Percentiles rank a stretch among this genome's conserved stretches.
Evolutionary conservation across 1,140 invertebrate genomes (phyloP).

Genomic region (Drosophila quadrilineata): DNA sequence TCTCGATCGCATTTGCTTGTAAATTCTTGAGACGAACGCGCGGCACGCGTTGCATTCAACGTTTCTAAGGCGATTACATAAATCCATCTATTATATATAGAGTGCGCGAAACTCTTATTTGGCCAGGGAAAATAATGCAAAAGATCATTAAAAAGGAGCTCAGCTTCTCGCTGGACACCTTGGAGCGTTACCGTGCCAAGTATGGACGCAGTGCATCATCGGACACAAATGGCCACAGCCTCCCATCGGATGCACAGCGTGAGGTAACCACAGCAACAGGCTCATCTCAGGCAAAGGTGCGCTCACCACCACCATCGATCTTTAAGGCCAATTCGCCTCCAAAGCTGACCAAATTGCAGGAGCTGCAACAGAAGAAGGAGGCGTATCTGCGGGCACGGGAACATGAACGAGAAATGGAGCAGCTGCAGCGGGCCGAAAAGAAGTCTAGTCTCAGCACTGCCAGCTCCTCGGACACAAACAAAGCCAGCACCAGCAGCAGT

Average conservation of each 20-base stretch:
- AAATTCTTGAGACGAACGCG: conserved; percentile 65
- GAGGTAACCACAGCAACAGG: not conserved
- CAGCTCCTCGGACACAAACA: conserved; percentile 12
- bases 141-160: conserved; percentile 67
- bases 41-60: conserved; percentile 49
- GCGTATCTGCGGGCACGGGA: conserved; percentile 55
- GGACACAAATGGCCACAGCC: conserved; percentile 49
- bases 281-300: not conserved
- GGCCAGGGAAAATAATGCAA: conserved; percentile 54
- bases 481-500: conserved; percentile 1
- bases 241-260: conserved; percentile 7
- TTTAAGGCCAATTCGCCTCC: conserved; percentile 51
- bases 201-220: conserved; percentile 62
- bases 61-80: conserved; percentile 73
- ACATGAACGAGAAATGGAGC: conserved; percentile 63
- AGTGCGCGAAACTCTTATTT: not conserved
- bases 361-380: conserved; percentile 64
- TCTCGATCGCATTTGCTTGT: conserved; percentile 66
- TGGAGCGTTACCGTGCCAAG: conserved; percentile 65
- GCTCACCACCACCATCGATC: conserved; percentile 28
- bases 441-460: not conserved
- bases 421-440: conserved; percentile 44
- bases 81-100: conserved; percentile 28
- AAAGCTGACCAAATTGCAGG: conserved; percentile 62
- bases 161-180: conserved; percentile 67